Base-by-base conservation (phyloP, 2,888 invertebrate genomes). In the Operophtera brumata region DNA sequence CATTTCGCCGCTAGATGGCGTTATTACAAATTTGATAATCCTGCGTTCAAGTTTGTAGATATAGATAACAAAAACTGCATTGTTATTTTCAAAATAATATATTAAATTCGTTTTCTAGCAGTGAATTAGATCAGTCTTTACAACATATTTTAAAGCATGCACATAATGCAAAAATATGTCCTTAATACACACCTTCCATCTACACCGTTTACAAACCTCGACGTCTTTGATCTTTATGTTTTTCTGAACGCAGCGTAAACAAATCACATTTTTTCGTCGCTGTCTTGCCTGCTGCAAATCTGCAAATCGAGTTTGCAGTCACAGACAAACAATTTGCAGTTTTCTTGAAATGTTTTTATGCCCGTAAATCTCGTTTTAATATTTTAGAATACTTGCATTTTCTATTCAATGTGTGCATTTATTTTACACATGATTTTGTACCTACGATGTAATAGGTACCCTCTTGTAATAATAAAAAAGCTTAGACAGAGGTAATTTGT, bases 1-100 rank as follows among this genome's bases (percentile, higher is more conserved):
- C 78, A 78, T 83, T 81, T 82, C 66, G 62, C 62, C 88, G 66
- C 71, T 74, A 89, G 90, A 85, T 80, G 86, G 86, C 87, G 84
- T 68, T 82, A 58, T 73, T 12, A 54, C 50, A 62, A 59, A 71
- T 50, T 77, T 62, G 72, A 65, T 72, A 59, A 58, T 47, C 61
- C 43, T 61, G 70, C 82, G 78, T 84, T 87, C 85, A 75, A 60
- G 61, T 51, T 53, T 54, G 47, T 35, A 13, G 11, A 32, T 6
- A 25, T 26, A 2, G 40, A 6, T 9, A 30, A 30, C 7, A 9
- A 30, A 30, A 30, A 7, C 30, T 9, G 20, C 30, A 30, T 2
- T 30, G 8, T 30, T 30, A 1, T 5, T 30, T 5, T 5, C 7
- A 30, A 4, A 20, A 20, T 20, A 20, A 20, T 20, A 3, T 20